Percentiles rank a stretch among this genome's conserved stretches.
Evolutionary conservation across 1,140 invertebrate species (phyloP).

Genomic region (Eciton burchellii): DNA sequence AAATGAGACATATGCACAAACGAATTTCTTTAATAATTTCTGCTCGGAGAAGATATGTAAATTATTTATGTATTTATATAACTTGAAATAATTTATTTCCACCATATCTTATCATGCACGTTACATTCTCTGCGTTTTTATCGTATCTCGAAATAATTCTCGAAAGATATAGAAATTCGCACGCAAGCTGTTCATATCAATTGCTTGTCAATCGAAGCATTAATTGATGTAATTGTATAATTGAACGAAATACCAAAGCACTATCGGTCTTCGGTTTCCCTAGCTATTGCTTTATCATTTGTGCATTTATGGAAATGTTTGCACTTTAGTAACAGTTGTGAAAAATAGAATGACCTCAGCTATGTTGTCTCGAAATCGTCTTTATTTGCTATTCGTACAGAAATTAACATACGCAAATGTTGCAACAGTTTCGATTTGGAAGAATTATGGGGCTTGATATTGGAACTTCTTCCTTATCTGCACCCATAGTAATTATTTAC

Average conservation of each 20-base stretch:
- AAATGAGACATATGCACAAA: too few relatives aligned
- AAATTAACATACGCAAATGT: background rate
- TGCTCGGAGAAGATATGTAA: background rate
- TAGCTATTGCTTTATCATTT: constrained; percentile 2
- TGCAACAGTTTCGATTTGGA: background rate
- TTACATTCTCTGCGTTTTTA: background rate
- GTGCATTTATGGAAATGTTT: background rate
- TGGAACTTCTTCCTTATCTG: background rate
- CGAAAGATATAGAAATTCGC: background rate
- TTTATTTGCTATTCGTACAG: background rate
- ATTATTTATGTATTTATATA: background rate
- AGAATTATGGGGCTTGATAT: background rate
- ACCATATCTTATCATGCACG: background rate
- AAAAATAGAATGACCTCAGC: background rate
- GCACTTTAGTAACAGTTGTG: background rate
- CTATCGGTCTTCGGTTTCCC: too few relatives aligned
- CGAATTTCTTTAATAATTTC: too few relatives aligned
- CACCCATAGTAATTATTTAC: background rate
- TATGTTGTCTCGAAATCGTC: background rate
- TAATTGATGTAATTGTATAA: background rate
- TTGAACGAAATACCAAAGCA: background rate
- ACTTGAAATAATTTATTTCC: background rate
- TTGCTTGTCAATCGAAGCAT: background rate
- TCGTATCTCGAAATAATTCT: background rate
- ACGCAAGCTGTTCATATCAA: background rate